Base-by-base conservation (phyloP, 30 jellyfish, hydroid and myxozoan genomes). In the Aurelia sp. region DNA sequence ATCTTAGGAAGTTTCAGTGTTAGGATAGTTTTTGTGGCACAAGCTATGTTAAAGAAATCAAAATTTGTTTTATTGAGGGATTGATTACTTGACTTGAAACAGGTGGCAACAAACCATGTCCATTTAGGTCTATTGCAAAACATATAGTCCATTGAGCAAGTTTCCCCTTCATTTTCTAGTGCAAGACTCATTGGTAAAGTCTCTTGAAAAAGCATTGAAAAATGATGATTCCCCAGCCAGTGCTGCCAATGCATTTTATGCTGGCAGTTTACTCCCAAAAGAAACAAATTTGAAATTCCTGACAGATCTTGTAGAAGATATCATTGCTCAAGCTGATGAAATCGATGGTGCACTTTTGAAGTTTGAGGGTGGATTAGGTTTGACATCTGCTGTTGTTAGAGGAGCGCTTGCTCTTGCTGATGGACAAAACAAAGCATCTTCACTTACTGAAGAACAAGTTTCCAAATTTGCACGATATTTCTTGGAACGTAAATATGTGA, bases 251-350 rank as follows among this genome's bases (percentile, higher is more conserved):
- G 91, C 97, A 8, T 89, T 94, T 58, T 86, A 77, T 74, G 97
- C 99, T 74, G 97, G 91, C n/a, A 89, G 99, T 69, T 73, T 94
- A 11, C 87, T 94, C 12, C 96, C 97, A 31, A 94, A 89, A 61
- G 82, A 87, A 22, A 74, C 74, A 59, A 88, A 78, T 59, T 44
- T 85, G 64, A 88, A 75, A 74, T 80, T 90, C 57, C 44, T 94
- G 51, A 63, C 77, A 13, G 92, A 96, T 20, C 84, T 88, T 77
- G 99, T 94, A 60, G 99, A 94, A 88, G 99, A 94, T 64, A 78
- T 94, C 30, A 66, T 94, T 67, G 97, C 97, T 19, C 99, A 94
- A 74, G 99, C 99, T 64, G 99, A 94, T 83, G 99, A 94, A 85
- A 68, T 94, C 60, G 97, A 85, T 67, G 79, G 80, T 52, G 65